phyloP scores from a whole-genome alignment of 2,113 vertebrate species.

The Myrmecobius fasciatus region DNA sequence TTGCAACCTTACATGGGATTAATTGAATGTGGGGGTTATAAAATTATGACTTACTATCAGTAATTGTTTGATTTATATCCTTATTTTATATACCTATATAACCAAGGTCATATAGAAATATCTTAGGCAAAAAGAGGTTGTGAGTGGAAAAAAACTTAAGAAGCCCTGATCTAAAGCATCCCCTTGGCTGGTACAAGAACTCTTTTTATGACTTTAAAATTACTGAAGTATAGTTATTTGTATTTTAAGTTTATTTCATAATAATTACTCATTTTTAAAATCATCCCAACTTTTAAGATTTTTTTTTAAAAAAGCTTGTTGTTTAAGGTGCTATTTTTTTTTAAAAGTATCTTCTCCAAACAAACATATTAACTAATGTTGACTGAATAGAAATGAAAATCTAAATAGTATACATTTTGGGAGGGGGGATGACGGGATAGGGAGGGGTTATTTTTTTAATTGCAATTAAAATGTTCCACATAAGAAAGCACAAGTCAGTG shows the following conservation, averaged over 20 bases:
- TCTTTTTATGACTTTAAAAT: neutral
- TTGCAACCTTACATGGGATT: too few relatives aligned
- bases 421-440: conserved; percentile 24
- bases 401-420: neutral
- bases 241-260: neutral
- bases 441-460: conserved; percentile 56
- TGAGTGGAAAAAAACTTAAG: too few relatives aligned
- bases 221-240: neutral
- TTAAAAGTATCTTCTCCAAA: conserved; percentile 30
- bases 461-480: conserved; percentile 70
- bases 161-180: neutral
- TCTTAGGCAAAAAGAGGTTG: too few relatives aligned
- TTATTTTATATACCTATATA: too few relatives aligned
- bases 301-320: conserved; percentile 27
- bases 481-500: conserved; percentile 58
- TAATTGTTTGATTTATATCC: too few relatives aligned
- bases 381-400: conserved; percentile 30
- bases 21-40: too few relatives aligned
- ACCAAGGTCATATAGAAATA: too few relatives aligned
- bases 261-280: neutral
- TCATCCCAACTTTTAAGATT: neutral
- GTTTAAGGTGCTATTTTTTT: conserved; percentile 27
- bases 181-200: neutral
- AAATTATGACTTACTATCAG: too few relatives aligned
- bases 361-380: neutral